Conservation (phyloP, 2,113 vertebrate species). For the Pipra filicauda region DNA sequence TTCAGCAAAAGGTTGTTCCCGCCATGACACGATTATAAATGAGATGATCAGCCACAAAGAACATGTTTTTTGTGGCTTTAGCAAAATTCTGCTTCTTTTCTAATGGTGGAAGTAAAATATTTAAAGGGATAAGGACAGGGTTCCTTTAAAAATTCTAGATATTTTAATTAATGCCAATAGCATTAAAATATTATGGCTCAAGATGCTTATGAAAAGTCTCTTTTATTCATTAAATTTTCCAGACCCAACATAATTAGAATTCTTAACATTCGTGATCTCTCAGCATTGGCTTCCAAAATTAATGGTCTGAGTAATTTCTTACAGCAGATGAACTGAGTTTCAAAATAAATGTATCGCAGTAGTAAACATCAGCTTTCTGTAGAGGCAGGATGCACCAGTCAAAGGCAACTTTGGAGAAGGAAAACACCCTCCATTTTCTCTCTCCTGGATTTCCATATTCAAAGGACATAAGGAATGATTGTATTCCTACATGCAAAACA, state of each 20-base stretch:
- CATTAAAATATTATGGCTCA: slow-evolving; percentile 59
- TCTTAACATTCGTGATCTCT: slow-evolving; percentile 64
- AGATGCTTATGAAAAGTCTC: slow-evolving; percentile 65
- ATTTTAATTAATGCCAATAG: slow-evolving; percentile 68
- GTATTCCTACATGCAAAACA: not conserved
- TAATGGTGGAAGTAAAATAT: slow-evolving; percentile 15
- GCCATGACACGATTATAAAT: slow-evolving; percentile 25
- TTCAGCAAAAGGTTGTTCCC: slow-evolving; percentile 24
- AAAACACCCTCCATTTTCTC: slow-evolving; percentile 17
- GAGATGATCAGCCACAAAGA: slow-evolving; percentile 27
- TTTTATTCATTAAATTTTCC: slow-evolving; percentile 66
- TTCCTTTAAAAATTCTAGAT: slow-evolving; percentile 55
- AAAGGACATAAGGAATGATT: not conserved
- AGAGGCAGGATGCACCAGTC: not conserved
- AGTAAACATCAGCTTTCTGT: slow-evolving; percentile 44
- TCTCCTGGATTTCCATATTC: not conserved
- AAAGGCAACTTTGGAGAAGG: not conserved
- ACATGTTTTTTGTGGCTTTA: not conserved
- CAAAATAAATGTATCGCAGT: slow-evolving; percentile 20
- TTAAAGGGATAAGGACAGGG: not conserved
- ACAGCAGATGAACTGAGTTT: slow-evolving; percentile 41
- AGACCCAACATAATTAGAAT: slow-evolving; percentile 64
- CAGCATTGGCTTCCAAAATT: slow-evolving; percentile 61
- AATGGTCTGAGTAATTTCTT: slow-evolving; percentile 68
- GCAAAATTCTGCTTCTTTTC: slow-evolving; percentile 8